Percentiles rank a stretch among this genome's conserved stretches.
Conservation (phyloP, 2,113 vertebrate species). For the Canis aureus region DNA sequence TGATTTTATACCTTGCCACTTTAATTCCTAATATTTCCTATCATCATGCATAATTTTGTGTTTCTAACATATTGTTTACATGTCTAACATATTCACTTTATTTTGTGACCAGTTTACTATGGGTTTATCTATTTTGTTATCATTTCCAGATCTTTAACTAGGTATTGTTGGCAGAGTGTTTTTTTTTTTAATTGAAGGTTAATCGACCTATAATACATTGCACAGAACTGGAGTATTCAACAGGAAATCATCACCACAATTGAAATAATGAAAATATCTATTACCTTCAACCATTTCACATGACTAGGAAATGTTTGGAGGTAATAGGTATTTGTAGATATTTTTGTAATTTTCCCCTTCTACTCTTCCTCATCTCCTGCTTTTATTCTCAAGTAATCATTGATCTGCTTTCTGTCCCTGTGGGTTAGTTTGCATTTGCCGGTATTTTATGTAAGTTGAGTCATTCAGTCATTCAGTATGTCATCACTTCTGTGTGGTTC, state of each 20-base stretch:
- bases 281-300: neutral
- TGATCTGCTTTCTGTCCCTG: neutral
- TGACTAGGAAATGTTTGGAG: neutral
- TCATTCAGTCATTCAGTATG: neutral
- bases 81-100: neutral
- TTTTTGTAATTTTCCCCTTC: neutral
- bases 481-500: neutral
- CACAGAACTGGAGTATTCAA: neutral
- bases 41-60: neutral
- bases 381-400: neutral
- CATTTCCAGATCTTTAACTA: constrained; percentile 13
- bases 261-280: neutral
- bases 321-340: neutral
- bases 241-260: neutral
- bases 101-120: neutral
- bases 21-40: neutral
- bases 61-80: neutral
- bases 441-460: neutral
- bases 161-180: neutral
- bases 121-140: neutral
- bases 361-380: neutral
- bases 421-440: neutral
- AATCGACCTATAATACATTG: neutral
- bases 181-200: neutral
- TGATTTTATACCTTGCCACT: neutral